Conservation (phyloP, 2,113 vertebrate genomes). For the Asarcornis scutulata region DNA sequence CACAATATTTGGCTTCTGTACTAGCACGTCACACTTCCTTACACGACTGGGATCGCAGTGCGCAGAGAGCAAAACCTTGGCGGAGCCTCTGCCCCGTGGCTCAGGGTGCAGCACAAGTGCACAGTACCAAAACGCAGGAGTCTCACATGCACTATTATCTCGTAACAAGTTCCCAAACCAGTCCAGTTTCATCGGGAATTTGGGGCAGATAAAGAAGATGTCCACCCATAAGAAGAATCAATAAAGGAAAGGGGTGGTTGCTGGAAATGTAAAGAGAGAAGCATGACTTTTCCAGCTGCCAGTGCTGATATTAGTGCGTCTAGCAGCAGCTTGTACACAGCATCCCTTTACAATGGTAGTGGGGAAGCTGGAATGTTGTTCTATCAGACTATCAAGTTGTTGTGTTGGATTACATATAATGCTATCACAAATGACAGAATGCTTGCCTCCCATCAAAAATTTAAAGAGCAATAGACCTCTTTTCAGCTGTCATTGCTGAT, state of each 20-base stretch:
- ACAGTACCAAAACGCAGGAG: neutral
- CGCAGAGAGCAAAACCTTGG: neutral
- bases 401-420: constrained; percentile 63
- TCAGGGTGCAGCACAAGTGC: neutral
- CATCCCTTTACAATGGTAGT: constrained; percentile 32
- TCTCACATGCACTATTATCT: neutral
- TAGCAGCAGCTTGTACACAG: neutral
- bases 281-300: constrained; percentile 4
- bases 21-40: neutral
- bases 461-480: constrained; percentile 66
- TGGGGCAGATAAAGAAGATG: neutral
- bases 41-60: neutral
- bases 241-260: neutral
- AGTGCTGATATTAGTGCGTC: neutral
- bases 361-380: constrained; percentile 45
- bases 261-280: neutral
- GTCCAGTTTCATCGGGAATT: neutral
- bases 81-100: neutral
- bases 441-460: constrained; percentile 67
- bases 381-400: constrained; percentile 69
- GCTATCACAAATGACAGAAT: constrained; percentile 56
- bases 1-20: neutral
- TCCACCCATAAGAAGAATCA: neutral
- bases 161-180: neutral
- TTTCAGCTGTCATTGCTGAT: constrained; percentile 59